Evolutionary conservation across 2,113 vertebrate genomes (phyloP), one percentile per base, ranked within the genome.

Genomic region (Catagonus wagneri): DNA sequence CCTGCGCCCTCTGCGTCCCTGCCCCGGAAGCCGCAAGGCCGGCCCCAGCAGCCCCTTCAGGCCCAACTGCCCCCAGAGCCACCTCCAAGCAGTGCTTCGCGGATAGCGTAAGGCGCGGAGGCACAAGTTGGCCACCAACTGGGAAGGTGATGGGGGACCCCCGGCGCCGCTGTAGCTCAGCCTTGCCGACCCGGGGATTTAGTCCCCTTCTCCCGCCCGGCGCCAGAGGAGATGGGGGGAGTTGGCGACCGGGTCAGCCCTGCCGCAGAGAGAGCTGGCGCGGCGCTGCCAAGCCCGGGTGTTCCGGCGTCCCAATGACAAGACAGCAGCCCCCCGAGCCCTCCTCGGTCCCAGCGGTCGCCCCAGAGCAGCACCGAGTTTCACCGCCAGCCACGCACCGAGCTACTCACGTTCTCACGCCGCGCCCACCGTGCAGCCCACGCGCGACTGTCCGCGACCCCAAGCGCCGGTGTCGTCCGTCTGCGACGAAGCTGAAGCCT

Each of bases 361-460:
- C 60, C 83, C 80, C 72, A 3, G 12, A 16, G 81, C 93, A 1
- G 81, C 39, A 91, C 91, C 25, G 3, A 75, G 72, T 32, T 85
- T 71, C 93, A 68, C 81, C 11, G 39, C 88, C 96, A 16, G 69
- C 79, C 56, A 44, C 69, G 27, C 81, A 7, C 27, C 0, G 39
- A 66, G 94, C 61, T 96, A 97, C 97, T 98, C 96, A 98, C 97
- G 85, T 92, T 85, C 85, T 89, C 54, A 22, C 34, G 74, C 90
- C 66, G 96, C 69, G 56, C 92, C 95, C 96, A 36, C 96, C 44
- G 27, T 75, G 79, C 83, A 13, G 86, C 90, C 39, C n/a, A 8
- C n/a, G 80, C 17, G 69, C 81, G 7, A 29, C 44, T 23, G 89
- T 27, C 87, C 56, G 5, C 60, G 60, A 84, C 34, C 23, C 84